These are phyloP conservation scores for Leptopterna dolabrata DNA, from an alignment of 2,888 invertebrate species.

Conservation along the genomic window DNA sequence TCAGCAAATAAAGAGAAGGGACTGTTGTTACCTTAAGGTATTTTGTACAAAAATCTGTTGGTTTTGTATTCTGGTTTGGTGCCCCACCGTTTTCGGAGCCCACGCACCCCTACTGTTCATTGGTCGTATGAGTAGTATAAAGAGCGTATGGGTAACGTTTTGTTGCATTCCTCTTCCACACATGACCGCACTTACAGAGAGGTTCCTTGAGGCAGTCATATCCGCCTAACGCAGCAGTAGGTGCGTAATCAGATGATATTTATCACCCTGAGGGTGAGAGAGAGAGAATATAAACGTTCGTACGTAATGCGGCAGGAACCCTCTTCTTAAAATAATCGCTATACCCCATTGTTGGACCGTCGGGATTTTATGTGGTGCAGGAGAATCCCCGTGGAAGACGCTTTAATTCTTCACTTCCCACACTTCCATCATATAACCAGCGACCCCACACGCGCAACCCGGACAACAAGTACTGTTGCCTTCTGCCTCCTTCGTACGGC, in stretches of 20 bases:
- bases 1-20: no score
- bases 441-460: background rate
- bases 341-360: background rate
- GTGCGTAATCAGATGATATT: background rate
- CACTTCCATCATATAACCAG: slow-evolving; percentile 23
- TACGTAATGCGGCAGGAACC: background rate
- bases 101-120: no score
- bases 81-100: no score
- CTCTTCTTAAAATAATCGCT: slow-evolving; percentile 22
- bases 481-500: background rate
- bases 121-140: no score
- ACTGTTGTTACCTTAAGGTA: no score
- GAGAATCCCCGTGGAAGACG: background rate
- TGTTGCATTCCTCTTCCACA: no score
- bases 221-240: background rate
- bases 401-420: slow-evolving; percentile 17
- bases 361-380: background rate
- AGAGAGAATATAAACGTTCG: background rate
- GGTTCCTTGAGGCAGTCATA: background rate
- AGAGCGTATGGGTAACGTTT: no score
- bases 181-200: no score
- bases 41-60: no score
- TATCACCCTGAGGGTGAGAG: background rate
- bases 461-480: slow-evolving; percentile 19
- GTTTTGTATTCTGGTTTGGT: no score